Evolutionary conservation across 2,113 vertebrate species (phyloP), one percentile per base, ranked within the genome.

Genomic region (Xenotilapia flavipinnis): DNA sequence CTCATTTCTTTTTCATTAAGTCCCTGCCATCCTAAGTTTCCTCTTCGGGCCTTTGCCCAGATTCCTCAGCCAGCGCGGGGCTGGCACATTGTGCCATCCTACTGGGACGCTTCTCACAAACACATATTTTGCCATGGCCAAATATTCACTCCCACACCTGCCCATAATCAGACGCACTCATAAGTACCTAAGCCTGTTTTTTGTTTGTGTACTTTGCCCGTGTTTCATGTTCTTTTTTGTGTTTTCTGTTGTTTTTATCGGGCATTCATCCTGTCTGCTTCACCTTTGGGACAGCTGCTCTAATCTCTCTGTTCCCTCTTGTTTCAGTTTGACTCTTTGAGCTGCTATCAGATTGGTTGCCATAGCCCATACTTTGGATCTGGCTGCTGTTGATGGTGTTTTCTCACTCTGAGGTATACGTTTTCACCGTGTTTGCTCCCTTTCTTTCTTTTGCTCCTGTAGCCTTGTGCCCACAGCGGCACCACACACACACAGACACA

Each of bases 221-320:
- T 42, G 13, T 84, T 88, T 91, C 49, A 81, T 83, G 84, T 84
- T 51, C 3, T 1, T 53, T 70, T 31, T 82, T 65, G 33, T 55
- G 33, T 38, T 68, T 38, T 68, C 1, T 68, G 60, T 68, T 68
- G 33, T 79, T 45, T 36, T 38, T 23, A 80, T 86, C 38, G 5
- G 68, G 81, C 53, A 62, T 86, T 87, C 65, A 68, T 87, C 81
- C 56, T 51, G 70, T 33, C 10, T 75, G 2, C 49, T 38, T 62
- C 79, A 79, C 85, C 86, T 89, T 53, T 82, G 83, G 75, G 79
- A 85, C 53, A 15, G 12, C 26, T 49, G 73, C 62, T 90, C 73
- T 81, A 82, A 91, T 92, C 90, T 87, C 87, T 82, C 83, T 81
- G 68, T 80, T 89, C 83, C 77, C 75, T 86, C 51, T 62, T 82